Percentiles rank a stretch among this genome's conserved stretches.
Conservation (phyloP, 2,888 invertebrate species). For the Folsomia manolachei region DNA sequence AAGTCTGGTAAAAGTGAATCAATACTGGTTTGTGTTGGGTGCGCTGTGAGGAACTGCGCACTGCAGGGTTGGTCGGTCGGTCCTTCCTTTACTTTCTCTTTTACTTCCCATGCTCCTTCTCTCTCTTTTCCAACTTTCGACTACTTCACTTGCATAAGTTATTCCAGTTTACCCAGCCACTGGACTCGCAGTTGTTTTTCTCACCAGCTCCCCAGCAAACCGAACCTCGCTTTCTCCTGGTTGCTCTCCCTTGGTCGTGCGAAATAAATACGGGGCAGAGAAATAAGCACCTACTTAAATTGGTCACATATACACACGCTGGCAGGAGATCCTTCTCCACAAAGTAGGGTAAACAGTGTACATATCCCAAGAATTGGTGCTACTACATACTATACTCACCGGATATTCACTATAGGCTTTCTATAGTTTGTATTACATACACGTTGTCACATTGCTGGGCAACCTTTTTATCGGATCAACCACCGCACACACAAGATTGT, state of each 20-base stretch:
- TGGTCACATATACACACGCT: not conserved
- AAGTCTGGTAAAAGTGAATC: constrained; percentile 28
- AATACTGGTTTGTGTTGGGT: constrained; percentile 45
- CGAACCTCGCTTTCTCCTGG: not conserved
- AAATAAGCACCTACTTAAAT: not conserved
- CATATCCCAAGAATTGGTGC: not conserved
- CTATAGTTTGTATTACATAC: not conserved
- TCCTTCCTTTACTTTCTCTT: not conserved
- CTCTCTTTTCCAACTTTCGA: not conserved
- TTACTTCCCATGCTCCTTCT: not conserved
- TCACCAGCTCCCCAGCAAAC: not conserved
- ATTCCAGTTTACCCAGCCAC: constrained; percentile 20
- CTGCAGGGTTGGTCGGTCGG: constrained; percentile 28
- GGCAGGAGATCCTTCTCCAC: no score
- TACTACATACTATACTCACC: no score
- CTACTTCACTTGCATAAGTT: constrained; percentile 23
- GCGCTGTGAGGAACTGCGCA: constrained; percentile 42
- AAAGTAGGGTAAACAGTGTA: not conserved
- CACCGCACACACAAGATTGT: not conserved
- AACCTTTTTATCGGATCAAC: not conserved
- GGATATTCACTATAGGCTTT: no score
- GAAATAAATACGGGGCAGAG: not conserved
- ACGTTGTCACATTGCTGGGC: not conserved
- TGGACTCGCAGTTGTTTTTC: constrained; percentile 5
- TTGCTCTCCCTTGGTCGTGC: not conserved